Evolutionary conservation across 1,140 invertebrate genomes (phyloP).

Genomic region (Sarcophaga peregrina): DNA sequence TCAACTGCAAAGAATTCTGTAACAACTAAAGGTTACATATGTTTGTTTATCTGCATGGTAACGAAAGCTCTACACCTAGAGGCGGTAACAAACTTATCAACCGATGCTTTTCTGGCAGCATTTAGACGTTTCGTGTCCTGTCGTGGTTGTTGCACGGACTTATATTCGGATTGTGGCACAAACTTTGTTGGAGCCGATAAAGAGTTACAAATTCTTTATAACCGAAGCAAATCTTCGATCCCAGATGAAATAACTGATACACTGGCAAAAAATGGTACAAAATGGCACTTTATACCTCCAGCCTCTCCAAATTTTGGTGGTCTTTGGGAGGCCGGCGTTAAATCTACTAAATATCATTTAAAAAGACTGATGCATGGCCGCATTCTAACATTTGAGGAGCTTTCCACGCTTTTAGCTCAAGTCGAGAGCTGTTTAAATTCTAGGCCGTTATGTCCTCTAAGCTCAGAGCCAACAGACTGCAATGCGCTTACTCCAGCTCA

Average conservation of each 20-base stretch:
- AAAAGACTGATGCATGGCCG: not conserved
- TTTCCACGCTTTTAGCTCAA: conserved; percentile 48
- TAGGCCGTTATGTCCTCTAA: not conserved
- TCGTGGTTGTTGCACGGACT: conserved; percentile 46
- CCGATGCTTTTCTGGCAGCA: too few species aligned
- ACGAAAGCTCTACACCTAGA: conserved; percentile 57
- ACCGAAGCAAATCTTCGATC: not conserved
- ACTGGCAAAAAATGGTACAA: not conserved
- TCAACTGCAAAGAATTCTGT: conserved; percentile 20
- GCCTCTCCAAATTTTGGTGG: not conserved
- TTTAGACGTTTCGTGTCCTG: too few species aligned
- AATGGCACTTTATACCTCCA: not conserved
- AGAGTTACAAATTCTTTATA: too few species aligned
- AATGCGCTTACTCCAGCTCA: conserved; percentile 9
- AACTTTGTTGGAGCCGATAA: conserved; percentile 57
- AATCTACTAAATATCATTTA: conserved; percentile 23
- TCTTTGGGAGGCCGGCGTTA: conserved; percentile 5
- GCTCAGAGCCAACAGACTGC: not conserved
- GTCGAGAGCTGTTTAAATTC: not conserved
- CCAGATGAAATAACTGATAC: not conserved
- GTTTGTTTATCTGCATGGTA: conserved; percentile 54
- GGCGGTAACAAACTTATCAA: conserved; percentile 52
- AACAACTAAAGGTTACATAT: conserved; percentile 53
- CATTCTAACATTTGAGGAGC: not conserved
- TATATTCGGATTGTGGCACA: conserved; percentile 57